Evolutionary conservation across 2,888 invertebrate species (phyloP), one percentile per base, ranked within the genome.

Genomic region (Dynastes maya): DNA sequence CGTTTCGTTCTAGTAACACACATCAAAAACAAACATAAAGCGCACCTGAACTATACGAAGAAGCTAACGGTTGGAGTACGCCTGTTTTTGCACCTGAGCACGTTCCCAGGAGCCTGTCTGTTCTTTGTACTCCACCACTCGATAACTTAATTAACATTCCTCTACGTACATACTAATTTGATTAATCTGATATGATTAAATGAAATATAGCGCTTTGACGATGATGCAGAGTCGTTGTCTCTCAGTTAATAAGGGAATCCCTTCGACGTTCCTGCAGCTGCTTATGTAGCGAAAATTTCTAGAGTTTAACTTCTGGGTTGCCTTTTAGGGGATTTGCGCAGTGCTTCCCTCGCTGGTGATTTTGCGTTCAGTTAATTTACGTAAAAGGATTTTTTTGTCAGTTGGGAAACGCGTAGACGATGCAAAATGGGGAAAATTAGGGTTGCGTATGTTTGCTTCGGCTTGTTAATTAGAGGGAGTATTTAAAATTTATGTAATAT

Each of bases 161-260:
- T 40, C 8, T 58, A 27, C 55, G 55, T 58, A 58, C 22, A 22
- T 37, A 40, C 72, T 72, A 72, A 72, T 72, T 49, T 58, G 53
- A 72, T 72, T 72, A 45, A 72, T 72, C 61, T 27, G 72, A 11
- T 58, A 40, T 72, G 53, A 72, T 72, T 72, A 72, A 72, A 53
- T 71, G 55, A 71, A 72, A 55, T 72, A 53, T 37, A 72, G 29
- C 9, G 27, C 40, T 72, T 55, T 72, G 65, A 67, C 22, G 53
- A 53, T 16, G 55, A 58, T 58, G 22, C 55, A 58, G 55, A 58
- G 32, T 1, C 55, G 55, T 22, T 16, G 45, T 45, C 45, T 45
- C 8, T 45, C 8, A 45, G 55, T 58, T 58, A 58, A 58, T 58
- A 58, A 58, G 55, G 22, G 55, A 45, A 58, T 53, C 53, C 53